Evolutionary conservation across 1,140 invertebrate genomes (phyloP), one percentile per base, ranked within the genome.

Genomic region (Fopius arisanus): DNA sequence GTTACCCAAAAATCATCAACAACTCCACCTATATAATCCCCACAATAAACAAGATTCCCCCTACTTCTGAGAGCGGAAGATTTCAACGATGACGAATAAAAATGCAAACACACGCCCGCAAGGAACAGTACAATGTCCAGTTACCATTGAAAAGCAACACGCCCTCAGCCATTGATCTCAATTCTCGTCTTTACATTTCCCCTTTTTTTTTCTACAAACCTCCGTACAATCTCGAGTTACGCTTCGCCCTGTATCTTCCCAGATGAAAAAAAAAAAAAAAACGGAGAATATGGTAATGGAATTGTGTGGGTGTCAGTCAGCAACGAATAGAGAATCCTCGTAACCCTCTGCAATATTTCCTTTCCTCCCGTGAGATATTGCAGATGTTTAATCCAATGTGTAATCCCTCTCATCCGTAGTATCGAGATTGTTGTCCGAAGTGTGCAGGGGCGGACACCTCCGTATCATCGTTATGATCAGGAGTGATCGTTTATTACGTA

Each of bases 111-210:
- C 54, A 65, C 29, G 62, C 62, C 62, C 62, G 2, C 62, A 65
- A 14, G 33, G 29, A 72, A 37, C 54, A 70, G 28, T 69, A 62
- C 40, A 66, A 59, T 72, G 70, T 73, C 70, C 72, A 73, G 72
- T 67, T 77, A 74, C 43, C 72, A 77, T 77, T 72, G 65, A 74
- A 74, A 70, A 74, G 68, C 73, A 72, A 68, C 72, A 77, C 75
- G 75, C 75, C 71, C 72, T 68, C 33, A 74, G 41, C 69, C 75
- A 77, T 77, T 77, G 72, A 77, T 77, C 75, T 77, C 68, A 77
- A 77, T 77, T 77, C 66, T 72, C 72, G 54, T 72, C 70, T 67
- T 5, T 65, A 16, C 26, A 29, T 14, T 28, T 29, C 23, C 26
- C 10, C 28, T 63, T 5, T 2, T 31, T 65, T 33, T 62, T 28